phyloP scores from a whole-genome alignment of 2,113 vertebrate genomes.

The Shinisaurus crocodilurus region DNA sequence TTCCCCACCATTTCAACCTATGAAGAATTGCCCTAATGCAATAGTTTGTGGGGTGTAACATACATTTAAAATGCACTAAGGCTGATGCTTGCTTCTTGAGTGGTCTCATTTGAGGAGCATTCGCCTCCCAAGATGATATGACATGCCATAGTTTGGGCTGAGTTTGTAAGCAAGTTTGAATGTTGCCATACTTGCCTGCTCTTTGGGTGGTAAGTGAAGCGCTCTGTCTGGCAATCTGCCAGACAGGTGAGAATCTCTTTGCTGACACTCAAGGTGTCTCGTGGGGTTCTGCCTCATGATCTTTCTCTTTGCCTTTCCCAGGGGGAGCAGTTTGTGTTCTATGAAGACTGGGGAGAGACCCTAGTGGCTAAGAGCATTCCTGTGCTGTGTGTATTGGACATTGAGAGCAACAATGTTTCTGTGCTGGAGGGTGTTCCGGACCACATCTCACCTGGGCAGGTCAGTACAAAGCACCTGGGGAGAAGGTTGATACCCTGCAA shows the following conservation, averaged over 20 bases:
- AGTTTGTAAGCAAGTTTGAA: background rate
- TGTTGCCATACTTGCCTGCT: background rate
- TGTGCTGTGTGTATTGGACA: conserved; percentile 88
- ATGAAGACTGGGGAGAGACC: conserved; percentile 91
- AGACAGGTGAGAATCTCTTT: conserved; percentile 52
- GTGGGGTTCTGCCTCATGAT: conserved; percentile 36
- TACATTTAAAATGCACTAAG: background rate
- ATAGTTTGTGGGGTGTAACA: background rate
- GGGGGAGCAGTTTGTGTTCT: conserved; percentile 88
- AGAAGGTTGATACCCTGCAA: background rate
- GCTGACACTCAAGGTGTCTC: conserved; percentile 47
- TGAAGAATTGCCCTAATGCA: background rate
- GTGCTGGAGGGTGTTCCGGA: conserved; percentile 89
- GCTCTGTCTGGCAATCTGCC: background rate
- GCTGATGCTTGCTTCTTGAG: background rate
- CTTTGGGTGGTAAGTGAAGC: background rate
- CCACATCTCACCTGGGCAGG: conserved; percentile 93
- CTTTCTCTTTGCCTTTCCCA: conserved; percentile 63
- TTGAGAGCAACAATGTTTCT: conserved; percentile 85
- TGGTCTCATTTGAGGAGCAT: background rate
- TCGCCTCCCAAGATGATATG: background rate
- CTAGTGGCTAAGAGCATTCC: conserved; percentile 84
- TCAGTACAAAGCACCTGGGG: conserved; percentile 7
- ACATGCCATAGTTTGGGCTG: background rate
- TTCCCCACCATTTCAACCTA: background rate